Percentiles rank a stretch among this genome's conserved stretches.
Evolutionary conservation across 1,140 invertebrate species (phyloP).

Genomic region (Psix sp.): DNA sequence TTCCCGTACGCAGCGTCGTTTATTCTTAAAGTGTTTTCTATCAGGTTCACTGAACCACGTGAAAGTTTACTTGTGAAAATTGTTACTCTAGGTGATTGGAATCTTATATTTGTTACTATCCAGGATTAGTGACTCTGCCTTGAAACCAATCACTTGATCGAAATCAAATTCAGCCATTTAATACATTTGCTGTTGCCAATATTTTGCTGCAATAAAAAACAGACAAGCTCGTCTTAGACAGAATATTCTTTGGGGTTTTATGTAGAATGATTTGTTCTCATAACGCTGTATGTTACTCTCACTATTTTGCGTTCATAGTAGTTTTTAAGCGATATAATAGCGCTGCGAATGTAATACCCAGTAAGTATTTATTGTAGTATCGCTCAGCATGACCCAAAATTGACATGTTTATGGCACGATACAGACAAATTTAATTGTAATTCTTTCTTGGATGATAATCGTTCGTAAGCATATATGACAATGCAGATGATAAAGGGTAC

Average conservation of each 20-base stretch:
- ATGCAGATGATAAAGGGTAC: slow-evolving; percentile 51
- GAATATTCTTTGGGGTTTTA: slow-evolving; percentile 24
- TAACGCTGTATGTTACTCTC: not conserved
- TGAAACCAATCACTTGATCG: slow-evolving; percentile 47
- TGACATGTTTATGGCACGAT: slow-evolving; percentile 53
- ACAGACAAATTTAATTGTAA: slow-evolving; percentile 42
- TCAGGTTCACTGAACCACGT: too few species aligned
- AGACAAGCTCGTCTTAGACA: slow-evolving; percentile 26
- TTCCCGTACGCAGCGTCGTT: too few species aligned
- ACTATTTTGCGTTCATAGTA: slow-evolving; percentile 10
- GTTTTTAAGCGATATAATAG: slow-evolving; percentile 28
- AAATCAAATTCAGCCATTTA: slow-evolving; percentile 42
- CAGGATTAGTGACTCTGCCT: slow-evolving; percentile 46
- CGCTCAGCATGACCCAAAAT: slow-evolving; percentile 53
- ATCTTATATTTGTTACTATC: slow-evolving; percentile 49
- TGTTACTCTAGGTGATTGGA: slow-evolving; percentile 45
- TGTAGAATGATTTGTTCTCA: not conserved
- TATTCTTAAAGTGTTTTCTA: too few species aligned
- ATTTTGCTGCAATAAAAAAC: slow-evolving; percentile 46
- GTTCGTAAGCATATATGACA: slow-evolving; percentile 39
- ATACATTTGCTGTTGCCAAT: slow-evolving; percentile 49
- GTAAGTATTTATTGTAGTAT: slow-evolving; percentile 52
- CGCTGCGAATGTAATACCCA: slow-evolving; percentile 34
- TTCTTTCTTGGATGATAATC: slow-evolving; percentile 38
- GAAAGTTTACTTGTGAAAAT: too few species aligned